Conservation (phyloP, 2,888 invertebrate species). For the Ecdyonurus torrentis region DNA sequence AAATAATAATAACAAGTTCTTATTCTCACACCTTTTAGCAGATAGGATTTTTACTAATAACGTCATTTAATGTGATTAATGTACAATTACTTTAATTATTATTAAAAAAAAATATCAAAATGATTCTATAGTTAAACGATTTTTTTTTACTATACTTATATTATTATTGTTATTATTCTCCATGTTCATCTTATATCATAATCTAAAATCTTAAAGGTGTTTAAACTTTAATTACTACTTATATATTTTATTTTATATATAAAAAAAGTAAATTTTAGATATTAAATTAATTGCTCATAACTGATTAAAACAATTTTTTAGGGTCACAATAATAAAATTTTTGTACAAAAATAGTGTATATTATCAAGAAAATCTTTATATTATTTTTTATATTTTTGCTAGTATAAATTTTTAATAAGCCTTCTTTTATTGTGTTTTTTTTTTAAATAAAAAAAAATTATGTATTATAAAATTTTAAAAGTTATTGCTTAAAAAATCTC, state of each 20-base stretch:
- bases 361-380: background rate
- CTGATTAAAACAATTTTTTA: background rate
- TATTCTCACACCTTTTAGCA: background rate
- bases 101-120: background rate
- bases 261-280: too few relatives aligned
- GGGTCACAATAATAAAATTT: background rate
- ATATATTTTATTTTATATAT: too few relatives aligned
- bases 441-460: background rate
- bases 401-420: background rate
- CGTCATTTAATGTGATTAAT: constrained; percentile 1
- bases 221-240: background rate
- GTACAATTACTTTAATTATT: background rate
- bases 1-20: constrained; percentile 1
- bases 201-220: background rate
- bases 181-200: background rate
- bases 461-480: too few relatives aligned
- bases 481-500: too few relatives aligned
- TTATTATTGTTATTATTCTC: too few relatives aligned
- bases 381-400: background rate
- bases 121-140: background rate
- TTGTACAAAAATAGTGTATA: background rate
- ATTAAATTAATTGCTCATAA: background rate
- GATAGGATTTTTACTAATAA: constrained; percentile 1
- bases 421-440: too few relatives aligned
- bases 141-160: too few relatives aligned